These are phyloP conservation scores for Zosterops borbonicus DNA, from an alignment of 2,113 vertebrate species.

Conservation along the genomic window DNA sequence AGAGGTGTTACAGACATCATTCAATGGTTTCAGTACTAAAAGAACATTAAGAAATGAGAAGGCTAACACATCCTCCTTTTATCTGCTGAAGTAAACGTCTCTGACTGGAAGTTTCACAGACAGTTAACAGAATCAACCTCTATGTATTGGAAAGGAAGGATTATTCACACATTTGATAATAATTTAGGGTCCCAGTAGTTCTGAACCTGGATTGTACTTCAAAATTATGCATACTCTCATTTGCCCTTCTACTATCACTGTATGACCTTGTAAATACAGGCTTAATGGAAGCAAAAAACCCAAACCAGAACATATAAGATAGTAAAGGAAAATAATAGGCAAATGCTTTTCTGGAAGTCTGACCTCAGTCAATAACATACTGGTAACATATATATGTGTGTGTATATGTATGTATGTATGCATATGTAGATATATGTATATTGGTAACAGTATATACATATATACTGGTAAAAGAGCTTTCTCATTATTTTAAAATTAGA, in stretches of 20 bases:
- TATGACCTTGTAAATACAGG: background rate
- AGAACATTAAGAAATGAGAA: background rate
- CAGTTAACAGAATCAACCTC: background rate
- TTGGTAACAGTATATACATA: background rate
- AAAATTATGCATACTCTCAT: background rate
- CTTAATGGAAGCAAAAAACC: background rate
- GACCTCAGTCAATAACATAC: background rate
- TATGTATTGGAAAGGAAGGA: background rate
- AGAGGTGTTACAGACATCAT: background rate
- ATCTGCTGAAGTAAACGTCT: background rate
- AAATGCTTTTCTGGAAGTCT: background rate
- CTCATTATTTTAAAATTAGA: background rate
- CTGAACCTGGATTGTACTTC: background rate
- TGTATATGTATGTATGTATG: background rate
- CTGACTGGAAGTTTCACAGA: background rate
- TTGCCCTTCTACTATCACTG: fast-evolving
- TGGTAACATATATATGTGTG: background rate
- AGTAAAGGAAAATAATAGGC: background rate
- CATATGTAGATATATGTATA: background rate
- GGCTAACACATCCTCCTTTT: background rate
- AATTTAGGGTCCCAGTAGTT: background rate
- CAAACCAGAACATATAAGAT: background rate
- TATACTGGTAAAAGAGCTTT: background rate
- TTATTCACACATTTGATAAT: background rate
- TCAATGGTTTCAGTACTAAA: background rate